Conservation (phyloP, 2,888 invertebrate genomes). For the Amiota communis region DNA sequence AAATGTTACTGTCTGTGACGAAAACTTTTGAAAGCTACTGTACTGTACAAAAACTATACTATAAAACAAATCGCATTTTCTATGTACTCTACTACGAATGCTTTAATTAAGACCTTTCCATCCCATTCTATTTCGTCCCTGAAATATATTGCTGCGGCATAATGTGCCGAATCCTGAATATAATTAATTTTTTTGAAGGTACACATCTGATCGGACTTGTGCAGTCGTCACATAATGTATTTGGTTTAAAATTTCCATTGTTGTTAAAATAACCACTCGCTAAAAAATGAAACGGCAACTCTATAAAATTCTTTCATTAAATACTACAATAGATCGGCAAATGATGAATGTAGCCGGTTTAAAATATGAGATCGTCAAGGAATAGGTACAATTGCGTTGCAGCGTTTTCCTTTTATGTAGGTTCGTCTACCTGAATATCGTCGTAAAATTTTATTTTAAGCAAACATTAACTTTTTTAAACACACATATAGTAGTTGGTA, state of each 20-base stretch:
- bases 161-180: neutral
- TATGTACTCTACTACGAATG: too few relatives aligned
- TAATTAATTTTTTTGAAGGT: slow-evolving; percentile 6
- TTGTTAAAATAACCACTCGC: neutral
- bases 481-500: slow-evolving; percentile 12
- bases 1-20: neutral
- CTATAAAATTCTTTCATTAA: neutral
- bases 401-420: neutral
- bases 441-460: slow-evolving; percentile 9
- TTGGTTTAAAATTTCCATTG: slow-evolving; percentile 21
- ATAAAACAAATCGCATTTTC: too few relatives aligned
- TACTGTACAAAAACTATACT: too few relatives aligned
- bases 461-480: slow-evolving; percentile 28
- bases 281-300: slow-evolving; percentile 4
- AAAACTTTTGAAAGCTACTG: neutral
- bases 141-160: neutral
- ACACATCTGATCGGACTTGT: neutral
- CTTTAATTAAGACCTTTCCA: too few relatives aligned
- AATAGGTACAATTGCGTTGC: neutral
- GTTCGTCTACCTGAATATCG: slow-evolving; percentile 11
- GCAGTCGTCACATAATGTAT: neutral
- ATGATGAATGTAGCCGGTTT: neutral
- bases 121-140: neutral
- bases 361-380: neutral
- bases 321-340: neutral